Conservation (phyloP, 2,113 vertebrate species). For the Electrona antarctica region DNA sequence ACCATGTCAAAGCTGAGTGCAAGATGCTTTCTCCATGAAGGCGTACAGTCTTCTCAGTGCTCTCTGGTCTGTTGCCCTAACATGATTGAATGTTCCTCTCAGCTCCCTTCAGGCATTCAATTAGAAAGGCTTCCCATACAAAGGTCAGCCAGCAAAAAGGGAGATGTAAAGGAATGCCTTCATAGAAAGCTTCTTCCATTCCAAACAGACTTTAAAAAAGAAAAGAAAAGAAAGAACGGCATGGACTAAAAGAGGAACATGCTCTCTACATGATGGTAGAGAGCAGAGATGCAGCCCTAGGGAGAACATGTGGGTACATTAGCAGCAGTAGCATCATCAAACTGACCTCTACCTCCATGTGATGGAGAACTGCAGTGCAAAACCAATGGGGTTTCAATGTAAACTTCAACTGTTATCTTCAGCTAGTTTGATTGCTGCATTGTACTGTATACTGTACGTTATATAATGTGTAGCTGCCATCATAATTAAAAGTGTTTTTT, state of each 20-base stretch:
- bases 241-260: constrained; percentile 57
- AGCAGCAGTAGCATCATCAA: constrained; percentile 42
- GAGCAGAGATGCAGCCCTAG: constrained; percentile 47
- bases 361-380: background rate
- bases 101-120: constrained; percentile 69
- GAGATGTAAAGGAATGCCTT: constrained; percentile 68
- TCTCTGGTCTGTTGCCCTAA: constrained; percentile 70
- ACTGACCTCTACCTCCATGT: constrained; percentile 28
- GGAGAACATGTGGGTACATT: constrained; percentile 63
- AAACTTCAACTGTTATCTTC: background rate
- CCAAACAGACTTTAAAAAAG: constrained; percentile 41
- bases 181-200: constrained; percentile 55
- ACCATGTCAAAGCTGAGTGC: constrained; percentile 65
- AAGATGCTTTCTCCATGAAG: constrained; percentile 63
- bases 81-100: constrained; percentile 65
- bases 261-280: too few relatives aligned
- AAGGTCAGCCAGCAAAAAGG: constrained; percentile 56
- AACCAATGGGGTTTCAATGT: background rate
- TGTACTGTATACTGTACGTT: background rate
- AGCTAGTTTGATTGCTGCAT: background rate
- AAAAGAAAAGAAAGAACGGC: constrained; percentile 52
- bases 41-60: constrained; percentile 58
- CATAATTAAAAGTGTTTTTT: too few relatives aligned
- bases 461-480: too few relatives aligned
- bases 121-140: constrained; percentile 60